These are phyloP conservation scores for Drosophila incognita DNA, from an alignment of 2,888 invertebrate genomes.

Conservation along the genomic window DNA sequence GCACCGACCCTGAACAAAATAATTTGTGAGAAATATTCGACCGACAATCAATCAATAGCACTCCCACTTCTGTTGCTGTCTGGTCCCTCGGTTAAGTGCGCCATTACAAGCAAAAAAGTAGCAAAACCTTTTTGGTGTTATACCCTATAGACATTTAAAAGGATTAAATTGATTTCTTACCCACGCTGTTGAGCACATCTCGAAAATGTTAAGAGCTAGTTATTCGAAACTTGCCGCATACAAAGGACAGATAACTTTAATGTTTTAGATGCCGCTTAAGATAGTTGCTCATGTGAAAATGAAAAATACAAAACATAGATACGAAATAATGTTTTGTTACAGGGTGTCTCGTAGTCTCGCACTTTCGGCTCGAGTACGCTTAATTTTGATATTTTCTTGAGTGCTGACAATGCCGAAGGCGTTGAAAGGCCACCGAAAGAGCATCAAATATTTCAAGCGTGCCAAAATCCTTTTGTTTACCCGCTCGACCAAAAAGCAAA, in stretches of 20 bases:
- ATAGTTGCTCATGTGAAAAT: background rate
- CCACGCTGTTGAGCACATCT: background rate
- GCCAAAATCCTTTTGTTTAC: background rate
- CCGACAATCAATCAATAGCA: constrained; percentile 5
- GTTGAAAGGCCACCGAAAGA: constrained; percentile 29
- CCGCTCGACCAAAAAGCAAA: background rate
- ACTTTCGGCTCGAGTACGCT: background rate
- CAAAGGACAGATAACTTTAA: background rate
- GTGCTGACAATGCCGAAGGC: background rate
- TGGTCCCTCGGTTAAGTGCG: constrained; percentile 1
- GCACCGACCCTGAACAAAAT: constrained; percentile 1
- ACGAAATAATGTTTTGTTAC: background rate
- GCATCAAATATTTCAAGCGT: constrained; percentile 4
- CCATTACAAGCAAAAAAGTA: constrained; percentile 12
- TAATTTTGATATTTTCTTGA: background rate
- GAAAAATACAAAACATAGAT: background rate
- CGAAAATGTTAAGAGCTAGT: background rate
- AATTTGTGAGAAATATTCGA: background rate
- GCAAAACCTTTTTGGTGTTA: constrained; percentile 1
- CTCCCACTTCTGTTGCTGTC: background rate
- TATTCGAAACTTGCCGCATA: background rate
- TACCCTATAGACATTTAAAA: background rate
- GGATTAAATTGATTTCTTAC: background rate
- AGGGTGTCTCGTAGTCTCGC: background rate
- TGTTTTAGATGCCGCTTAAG: background rate